A percentile compares a stretch with the other conserved stretches of the same genome.
These are phyloP conservation scores for Oplegnathus fasciatus DNA, from an alignment of 2,113 vertebrate species.

Conservation along the genomic window DNA sequence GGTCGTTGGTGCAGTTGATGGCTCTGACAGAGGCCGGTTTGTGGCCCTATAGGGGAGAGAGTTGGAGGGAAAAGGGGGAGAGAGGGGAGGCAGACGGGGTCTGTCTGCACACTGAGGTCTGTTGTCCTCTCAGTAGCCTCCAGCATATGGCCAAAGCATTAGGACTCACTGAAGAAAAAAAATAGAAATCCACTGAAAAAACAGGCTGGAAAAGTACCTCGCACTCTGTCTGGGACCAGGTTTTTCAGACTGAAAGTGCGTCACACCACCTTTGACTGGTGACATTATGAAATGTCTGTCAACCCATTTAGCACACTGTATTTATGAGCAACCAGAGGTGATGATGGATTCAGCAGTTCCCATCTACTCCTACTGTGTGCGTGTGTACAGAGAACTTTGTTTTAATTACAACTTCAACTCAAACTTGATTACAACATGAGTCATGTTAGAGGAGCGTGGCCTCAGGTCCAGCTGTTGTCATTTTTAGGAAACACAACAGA, in stretches of 20 bases:
- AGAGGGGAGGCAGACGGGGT: constrained; percentile 62
- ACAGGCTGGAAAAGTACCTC: constrained; percentile 80
- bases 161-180: constrained; percentile 39
- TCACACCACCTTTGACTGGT: constrained; percentile 73
- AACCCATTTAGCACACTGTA: constrained; percentile 36
- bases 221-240: constrained; percentile 71
- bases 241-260: constrained; percentile 68
- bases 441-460: neutral
- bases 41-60: constrained; percentile 74
- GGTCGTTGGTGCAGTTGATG: constrained; percentile 70
- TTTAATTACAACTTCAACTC: constrained; percentile 29
- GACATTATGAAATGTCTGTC: constrained; percentile 65
- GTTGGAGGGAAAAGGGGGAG: constrained; percentile 51
- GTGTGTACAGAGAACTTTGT: neutral
- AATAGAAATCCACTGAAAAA: constrained; percentile 62
- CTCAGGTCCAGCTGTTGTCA: constrained; percentile 10
- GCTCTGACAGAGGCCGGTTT: constrained; percentile 80
- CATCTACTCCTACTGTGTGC: neutral
- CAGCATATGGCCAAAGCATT: constrained; percentile 81
- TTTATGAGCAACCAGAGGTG: constrained; percentile 52
- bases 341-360: constrained; percentile 40
- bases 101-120: constrained; percentile 79
- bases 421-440: constrained; percentile 15
- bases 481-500: constrained; percentile 5
- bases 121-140: constrained; percentile 76